Conservation (phyloP, 2,888 invertebrate genomes). For the Ceramica pisi region DNA sequence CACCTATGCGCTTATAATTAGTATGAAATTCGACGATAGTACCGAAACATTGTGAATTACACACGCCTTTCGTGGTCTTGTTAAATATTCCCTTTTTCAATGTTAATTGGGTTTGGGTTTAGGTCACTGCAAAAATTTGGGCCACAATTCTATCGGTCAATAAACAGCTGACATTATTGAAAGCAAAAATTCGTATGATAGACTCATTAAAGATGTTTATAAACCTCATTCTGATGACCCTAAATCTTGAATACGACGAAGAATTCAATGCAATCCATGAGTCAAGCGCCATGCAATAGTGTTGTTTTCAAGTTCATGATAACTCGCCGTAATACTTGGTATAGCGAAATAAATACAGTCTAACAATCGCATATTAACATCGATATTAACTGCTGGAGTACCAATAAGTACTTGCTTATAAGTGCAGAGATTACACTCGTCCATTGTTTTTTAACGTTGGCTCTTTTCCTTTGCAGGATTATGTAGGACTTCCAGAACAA, state of each 20-base stretch:
- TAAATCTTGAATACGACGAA: conserved; percentile 18
- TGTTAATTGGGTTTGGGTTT: not conserved
- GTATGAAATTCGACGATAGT: not conserved
- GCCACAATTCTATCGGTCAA: not conserved
- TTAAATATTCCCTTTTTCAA: not conserved
- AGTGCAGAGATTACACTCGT: conserved; percentile 15
- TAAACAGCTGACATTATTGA: not conserved
- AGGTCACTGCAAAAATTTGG: not conserved
- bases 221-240: conserved; percentile 4
- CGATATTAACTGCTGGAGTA: conserved; percentile 35
- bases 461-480: conserved; percentile 29
- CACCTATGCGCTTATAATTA: conserved; percentile 2
- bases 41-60: not conserved
- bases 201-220: not conserved
- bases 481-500: not conserved
- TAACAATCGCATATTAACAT: conserved; percentile 63
- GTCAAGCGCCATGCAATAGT: conserved; percentile 13
- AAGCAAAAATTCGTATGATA: not conserved
- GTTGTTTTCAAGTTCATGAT: conserved; percentile 39
- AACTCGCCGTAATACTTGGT: conserved; percentile 11
- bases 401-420: conserved; percentile 39
- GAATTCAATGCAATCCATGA: conserved; percentile 22
- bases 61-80: not conserved
- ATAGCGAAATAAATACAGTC: conserved; percentile 21
- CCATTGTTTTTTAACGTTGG: conserved; percentile 42